Percentiles rank a stretch among this genome's conserved stretches.
Evolutionary conservation across 2,113 vertebrate species (phyloP).

Genomic region (Sturnus vulgaris): DNA sequence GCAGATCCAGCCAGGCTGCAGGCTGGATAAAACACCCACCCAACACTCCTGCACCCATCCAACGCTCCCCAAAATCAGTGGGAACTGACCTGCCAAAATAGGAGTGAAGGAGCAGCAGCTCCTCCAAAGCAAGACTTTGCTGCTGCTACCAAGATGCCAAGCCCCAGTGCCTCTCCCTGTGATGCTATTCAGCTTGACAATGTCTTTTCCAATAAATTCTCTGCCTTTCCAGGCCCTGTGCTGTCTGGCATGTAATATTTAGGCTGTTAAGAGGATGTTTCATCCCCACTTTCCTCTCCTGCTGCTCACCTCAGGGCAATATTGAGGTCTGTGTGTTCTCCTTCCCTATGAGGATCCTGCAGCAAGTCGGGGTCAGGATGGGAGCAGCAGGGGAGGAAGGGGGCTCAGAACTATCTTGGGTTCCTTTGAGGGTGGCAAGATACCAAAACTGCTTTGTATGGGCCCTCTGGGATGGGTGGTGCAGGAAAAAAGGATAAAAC

Average conservation of each 20-base stretch:
- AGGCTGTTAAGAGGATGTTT: not conserved
- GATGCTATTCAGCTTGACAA: not conserved
- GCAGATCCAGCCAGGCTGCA: not conserved
- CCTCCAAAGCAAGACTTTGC: not conserved
- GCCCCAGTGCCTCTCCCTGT: not conserved
- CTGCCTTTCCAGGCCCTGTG: not conserved
- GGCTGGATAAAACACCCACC: too few species aligned
- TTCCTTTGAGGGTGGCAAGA: not conserved
- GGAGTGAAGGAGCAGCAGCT: not conserved
- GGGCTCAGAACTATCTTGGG: not conserved
- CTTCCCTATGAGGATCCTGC: not conserved
- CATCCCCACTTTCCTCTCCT: not conserved
- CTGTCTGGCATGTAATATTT: not conserved
- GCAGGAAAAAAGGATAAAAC: not conserved
- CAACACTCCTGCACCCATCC: not conserved
- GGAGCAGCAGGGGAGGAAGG: not conserved
- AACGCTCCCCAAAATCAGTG: not conserved
- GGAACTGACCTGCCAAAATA: not conserved
- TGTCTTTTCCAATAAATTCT: not conserved
- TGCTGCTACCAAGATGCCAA: fast-evolving
- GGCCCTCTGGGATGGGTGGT: not conserved
- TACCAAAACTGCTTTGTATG: not conserved
- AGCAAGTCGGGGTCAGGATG: fast-evolving
- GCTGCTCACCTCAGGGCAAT: fast-evolving
- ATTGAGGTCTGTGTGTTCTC: fast-evolving